Evolutionary conservation across 2,797 vertebrate species (phyloP).

Genomic region (Okamejei kenojei): DNA sequence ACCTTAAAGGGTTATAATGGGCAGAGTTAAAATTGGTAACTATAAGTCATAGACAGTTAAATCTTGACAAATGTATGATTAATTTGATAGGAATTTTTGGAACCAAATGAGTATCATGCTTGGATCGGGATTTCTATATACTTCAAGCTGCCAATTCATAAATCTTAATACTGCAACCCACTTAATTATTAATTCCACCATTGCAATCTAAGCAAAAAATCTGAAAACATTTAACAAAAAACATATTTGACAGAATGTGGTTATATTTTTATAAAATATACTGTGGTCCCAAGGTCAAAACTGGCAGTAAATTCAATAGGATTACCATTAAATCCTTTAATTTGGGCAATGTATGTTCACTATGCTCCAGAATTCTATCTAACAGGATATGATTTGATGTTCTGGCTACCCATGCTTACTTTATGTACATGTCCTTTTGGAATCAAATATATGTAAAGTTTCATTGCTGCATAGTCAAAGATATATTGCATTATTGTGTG

Average conservation of each 20-base stretch:
- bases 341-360: not conserved
- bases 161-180: slow-evolving; percentile 9
- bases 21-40: not conserved
- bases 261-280: slow-evolving; percentile 13
- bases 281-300: not conserved
- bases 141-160: slow-evolving; percentile 14
- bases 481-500: not conserved
- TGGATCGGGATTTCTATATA: not conserved
- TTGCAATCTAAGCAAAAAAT: slow-evolving; percentile 31
- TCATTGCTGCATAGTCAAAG: not conserved
- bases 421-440: not conserved
- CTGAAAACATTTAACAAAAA: slow-evolving; percentile 23
- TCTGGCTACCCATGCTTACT: not conserved
- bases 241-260: slow-evolving; percentile 11
- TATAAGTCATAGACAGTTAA: not conserved
- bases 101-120: slow-evolving; percentile 17
- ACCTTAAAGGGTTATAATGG: not conserved
- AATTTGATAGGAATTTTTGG: slow-evolving; percentile 25
- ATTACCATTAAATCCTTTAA: not conserved
- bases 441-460: not conserved
- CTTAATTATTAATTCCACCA: slow-evolving; percentile 23
- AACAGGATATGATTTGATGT: not conserved
- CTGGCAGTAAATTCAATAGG: slow-evolving; percentile 1
- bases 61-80: slow-evolving; percentile 27
- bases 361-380: slow-evolving; percentile 1